These are phyloP conservation scores for Choloepus hoffmanni DNA, from an alignment of 2,113 vertebrate genomes.

Conservation along the genomic window DNA sequence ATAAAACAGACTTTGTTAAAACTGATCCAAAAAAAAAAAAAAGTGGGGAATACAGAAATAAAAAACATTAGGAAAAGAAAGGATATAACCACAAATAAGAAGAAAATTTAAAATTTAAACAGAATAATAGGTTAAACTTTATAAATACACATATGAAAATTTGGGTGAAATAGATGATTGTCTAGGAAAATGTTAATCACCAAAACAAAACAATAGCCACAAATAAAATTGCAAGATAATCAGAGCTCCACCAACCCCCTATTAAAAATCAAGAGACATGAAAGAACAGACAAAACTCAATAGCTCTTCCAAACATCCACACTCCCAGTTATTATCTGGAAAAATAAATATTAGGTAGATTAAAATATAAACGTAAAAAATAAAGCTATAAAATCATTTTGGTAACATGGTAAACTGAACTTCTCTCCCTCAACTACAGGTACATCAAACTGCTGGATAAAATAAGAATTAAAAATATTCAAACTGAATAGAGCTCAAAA, in stretches of 20 bases:
- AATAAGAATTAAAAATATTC: background rate
- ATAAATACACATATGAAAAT: background rate
- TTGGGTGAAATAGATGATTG: background rate
- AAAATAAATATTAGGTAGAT: background rate
- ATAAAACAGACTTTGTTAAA: background rate
- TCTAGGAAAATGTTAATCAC: background rate
- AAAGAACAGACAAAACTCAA: background rate
- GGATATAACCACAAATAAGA: background rate
- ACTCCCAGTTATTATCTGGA: background rate
- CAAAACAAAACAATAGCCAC: background rate
- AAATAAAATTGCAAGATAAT: background rate
- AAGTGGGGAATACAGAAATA: background rate
- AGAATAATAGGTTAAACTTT: background rate
- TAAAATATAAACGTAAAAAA: constrained; percentile 22
- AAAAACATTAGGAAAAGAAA: background rate
- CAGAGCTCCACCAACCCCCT: background rate
- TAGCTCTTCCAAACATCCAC: background rate
- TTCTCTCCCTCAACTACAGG: background rate
- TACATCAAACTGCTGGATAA: background rate
- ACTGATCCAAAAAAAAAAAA: background rate
- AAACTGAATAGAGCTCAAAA: background rate
- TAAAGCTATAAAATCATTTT: constrained; percentile 5
- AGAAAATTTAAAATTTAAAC: background rate
- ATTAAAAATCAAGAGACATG: background rate
- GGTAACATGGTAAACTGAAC: background rate